Conservation (phyloP, 2,888 invertebrate species). For the Coleophora flavipennella region DNA sequence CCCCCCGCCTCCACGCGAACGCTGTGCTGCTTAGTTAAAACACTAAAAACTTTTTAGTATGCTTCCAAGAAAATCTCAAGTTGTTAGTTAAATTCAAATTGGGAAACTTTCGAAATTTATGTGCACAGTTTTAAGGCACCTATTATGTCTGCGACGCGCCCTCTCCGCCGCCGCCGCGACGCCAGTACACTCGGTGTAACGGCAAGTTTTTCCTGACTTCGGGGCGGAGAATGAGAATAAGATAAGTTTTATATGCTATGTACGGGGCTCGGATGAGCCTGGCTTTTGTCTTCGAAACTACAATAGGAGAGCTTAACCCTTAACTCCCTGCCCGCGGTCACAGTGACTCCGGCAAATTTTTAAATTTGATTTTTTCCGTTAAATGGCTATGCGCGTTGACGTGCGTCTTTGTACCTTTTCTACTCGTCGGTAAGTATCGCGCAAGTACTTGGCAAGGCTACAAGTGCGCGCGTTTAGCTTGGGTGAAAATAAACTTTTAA, state of each 20-base stretch:
- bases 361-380: too few relatives aligned
- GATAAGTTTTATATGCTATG: constrained; percentile 8
- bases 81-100: constrained; percentile 68
- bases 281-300: not conserved
- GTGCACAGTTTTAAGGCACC: constrained; percentile 54
- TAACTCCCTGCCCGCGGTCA: too few relatives aligned
- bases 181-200: constrained; percentile 7
- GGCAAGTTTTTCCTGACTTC: constrained; percentile 11
- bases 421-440: too few relatives aligned
- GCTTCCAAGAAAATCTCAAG: constrained; percentile 52
- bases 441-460: too few relatives aligned
- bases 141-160: constrained; percentile 43
- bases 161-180: constrained; percentile 20
- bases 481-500: too few relatives aligned
- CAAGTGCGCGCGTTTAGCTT: too few relatives aligned
- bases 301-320: not conserved
- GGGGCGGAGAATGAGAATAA: constrained; percentile 13
- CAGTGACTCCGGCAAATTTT: too few relatives aligned
- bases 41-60: constrained; percentile 49
- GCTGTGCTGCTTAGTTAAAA: constrained; percentile 39
- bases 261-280: constrained; percentile 1
- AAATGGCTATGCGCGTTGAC: too few relatives aligned
- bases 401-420: too few relatives aligned
- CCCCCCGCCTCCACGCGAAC: constrained; percentile 20
- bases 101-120: constrained; percentile 65